Evolutionary conservation across 2,888 invertebrate species (phyloP).

Genomic region (Silvanus unidentatus): DNA sequence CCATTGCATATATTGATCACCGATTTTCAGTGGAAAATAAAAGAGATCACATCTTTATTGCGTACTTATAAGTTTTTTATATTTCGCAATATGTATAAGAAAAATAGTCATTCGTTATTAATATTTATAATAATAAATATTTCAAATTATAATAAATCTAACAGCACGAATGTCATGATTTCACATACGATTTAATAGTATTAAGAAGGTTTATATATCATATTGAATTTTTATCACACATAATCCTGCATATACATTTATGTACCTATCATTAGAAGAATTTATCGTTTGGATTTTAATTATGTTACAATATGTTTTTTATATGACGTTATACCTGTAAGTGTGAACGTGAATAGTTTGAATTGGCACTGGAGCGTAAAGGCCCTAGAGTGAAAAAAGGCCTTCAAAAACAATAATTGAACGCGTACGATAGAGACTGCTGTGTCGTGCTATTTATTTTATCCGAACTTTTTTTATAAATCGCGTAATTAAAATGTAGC

Average conservation of each 20-base stretch:
- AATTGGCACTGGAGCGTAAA: neutral
- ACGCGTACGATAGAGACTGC: too few relatives aligned
- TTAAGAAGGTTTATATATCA: slow-evolving; percentile 6
- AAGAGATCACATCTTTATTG: neutral
- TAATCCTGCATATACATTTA: too few relatives aligned
- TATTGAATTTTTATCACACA: slow-evolving; percentile 4
- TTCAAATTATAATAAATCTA: slow-evolving; percentile 7
- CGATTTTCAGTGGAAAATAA: too few relatives aligned
- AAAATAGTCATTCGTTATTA: slow-evolving; percentile 2
- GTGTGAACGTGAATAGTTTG: too few relatives aligned
- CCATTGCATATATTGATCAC: too few relatives aligned
- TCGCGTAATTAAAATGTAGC: slow-evolving; percentile 1
- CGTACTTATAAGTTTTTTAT: neutral
- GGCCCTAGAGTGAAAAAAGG: too few relatives aligned
- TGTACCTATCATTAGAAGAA: slow-evolving; percentile 3
- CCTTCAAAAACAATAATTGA: too few relatives aligned
- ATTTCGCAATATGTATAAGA: neutral
- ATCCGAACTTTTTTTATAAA: neutral
- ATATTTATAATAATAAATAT: slow-evolving; percentile 2
- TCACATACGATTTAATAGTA: neutral
- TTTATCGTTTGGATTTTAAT: neutral
- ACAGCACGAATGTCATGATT: slow-evolving; percentile 5
- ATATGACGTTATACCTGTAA: too few relatives aligned
- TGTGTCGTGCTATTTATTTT: slow-evolving; percentile 1
- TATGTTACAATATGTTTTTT: neutral